Conservation (phyloP, 2,888 invertebrate species). For the Melipona bicolor region DNA sequence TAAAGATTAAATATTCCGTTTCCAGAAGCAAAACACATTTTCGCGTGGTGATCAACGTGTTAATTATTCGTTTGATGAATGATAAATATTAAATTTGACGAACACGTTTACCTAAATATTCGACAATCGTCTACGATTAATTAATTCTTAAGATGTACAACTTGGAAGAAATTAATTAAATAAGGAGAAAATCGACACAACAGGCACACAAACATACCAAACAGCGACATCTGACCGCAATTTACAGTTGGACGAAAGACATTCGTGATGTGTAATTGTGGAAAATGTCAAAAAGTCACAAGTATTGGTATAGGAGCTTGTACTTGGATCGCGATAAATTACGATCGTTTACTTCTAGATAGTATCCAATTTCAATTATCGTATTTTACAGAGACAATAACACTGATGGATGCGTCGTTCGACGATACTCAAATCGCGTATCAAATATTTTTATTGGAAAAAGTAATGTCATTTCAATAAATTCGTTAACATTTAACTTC, state of each 20-base stretch:
- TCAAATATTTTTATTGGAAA: not conserved
- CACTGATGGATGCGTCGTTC: too few species aligned
- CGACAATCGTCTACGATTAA: not conserved
- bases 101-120: not conserved
- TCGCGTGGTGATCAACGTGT: too few species aligned
- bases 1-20: too few species aligned
- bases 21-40: too few species aligned
- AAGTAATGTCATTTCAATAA: not conserved
- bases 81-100: not conserved
- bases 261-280: constrained; percentile 14
- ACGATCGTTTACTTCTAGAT: not conserved
- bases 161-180: not conserved
- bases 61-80: not conserved
- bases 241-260: constrained; percentile 33
- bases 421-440: not conserved
- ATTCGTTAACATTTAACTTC: not conserved
- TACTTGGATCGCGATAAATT: constrained; percentile 22
- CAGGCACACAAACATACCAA: not conserved
- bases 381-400: too few species aligned
- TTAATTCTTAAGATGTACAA: too few species aligned
- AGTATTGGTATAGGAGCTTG: constrained; percentile 23
- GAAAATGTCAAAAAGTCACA: constrained; percentile 63
- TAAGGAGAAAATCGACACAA: not conserved
- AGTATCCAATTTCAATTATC: not conserved
- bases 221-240: not conserved